Percentiles rank a stretch among this genome's conserved stretches.
Conservation (phyloP, 1,140 invertebrate genomes). For the Brachionus sp. region DNA sequence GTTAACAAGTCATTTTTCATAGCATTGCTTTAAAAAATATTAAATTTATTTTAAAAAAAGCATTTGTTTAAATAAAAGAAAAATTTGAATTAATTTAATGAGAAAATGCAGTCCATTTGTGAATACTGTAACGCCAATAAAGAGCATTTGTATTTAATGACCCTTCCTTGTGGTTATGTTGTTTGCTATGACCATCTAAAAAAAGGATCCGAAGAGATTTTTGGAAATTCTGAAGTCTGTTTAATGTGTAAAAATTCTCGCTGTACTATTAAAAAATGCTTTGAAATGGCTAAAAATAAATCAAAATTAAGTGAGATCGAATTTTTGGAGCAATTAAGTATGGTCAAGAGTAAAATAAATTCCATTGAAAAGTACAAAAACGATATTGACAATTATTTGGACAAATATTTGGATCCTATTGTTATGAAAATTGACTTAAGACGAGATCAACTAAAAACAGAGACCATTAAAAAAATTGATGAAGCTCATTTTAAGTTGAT, state of each 20-base stretch:
- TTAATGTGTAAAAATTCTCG: neutral
- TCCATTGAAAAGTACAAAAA: neutral
- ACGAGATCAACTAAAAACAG: neutral
- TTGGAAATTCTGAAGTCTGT: neutral
- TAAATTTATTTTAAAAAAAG: no score
- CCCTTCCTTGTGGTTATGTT: neutral
- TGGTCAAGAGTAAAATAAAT: neutral
- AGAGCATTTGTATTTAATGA: neutral
- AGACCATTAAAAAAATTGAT: neutral
- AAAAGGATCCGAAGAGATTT: neutral
- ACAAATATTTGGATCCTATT: neutral
- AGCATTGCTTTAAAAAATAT: no score
- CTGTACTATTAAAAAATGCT: neutral
- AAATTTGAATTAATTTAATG: no score
- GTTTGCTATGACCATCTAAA: neutral
- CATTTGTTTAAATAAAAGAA: no score
- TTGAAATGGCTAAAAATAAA: neutral
- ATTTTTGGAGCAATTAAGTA: neutral
- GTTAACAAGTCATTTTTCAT: no score
- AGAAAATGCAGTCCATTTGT: neutral
- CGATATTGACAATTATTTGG: neutral
- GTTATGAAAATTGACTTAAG: neutral
- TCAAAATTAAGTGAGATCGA: neutral
- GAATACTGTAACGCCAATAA: conserved; percentile 2
- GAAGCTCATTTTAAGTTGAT: neutral